These are phyloP conservation scores for Drosophila paranaensis DNA, from an alignment of 2,888 invertebrate species.

Conservation along the genomic window DNA sequence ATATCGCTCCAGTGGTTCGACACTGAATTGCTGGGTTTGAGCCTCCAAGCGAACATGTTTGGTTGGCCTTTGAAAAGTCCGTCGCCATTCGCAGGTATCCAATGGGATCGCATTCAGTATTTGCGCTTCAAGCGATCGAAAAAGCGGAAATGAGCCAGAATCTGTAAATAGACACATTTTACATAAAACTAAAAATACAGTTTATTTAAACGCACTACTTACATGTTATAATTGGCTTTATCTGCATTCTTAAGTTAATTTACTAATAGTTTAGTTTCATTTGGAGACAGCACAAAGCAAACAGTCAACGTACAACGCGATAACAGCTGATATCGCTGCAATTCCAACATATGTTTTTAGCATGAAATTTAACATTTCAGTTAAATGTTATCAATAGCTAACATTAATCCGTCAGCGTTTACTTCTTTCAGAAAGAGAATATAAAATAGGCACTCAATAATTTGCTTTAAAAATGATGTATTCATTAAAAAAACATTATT, in stretches of 20 bases:
- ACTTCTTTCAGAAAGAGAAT: neutral
- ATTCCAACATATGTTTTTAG: slow-evolving; percentile 31
- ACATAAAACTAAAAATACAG: neutral
- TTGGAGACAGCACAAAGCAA: slow-evolving; percentile 24
- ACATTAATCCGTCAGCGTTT: neutral
- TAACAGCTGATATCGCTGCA: slow-evolving; percentile 41
- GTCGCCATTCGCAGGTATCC: slow-evolving; percentile 96
- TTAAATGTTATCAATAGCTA: slow-evolving; percentile 16
- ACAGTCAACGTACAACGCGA: slow-evolving; percentile 31
- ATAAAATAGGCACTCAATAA: neutral
- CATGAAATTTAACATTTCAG: slow-evolving; percentile 9
- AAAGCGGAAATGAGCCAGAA: slow-evolving; percentile 93
- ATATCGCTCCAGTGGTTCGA: slow-evolving; percentile 88
- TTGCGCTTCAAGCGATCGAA: slow-evolving; percentile 92
- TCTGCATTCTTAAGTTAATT: slow-evolving; percentile 71
- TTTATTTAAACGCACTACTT: slow-evolving; percentile 35
- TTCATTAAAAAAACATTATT: neutral
- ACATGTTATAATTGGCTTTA: slow-evolving; percentile 84
- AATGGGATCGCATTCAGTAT: slow-evolving; percentile 92
- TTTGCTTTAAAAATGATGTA: neutral
- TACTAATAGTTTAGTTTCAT: slow-evolving; percentile 40
- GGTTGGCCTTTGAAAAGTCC: slow-evolving; percentile 94
- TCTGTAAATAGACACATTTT: slow-evolving; percentile 85
- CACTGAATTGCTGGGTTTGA: slow-evolving; percentile 92
- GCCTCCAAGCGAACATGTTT: slow-evolving; percentile 94